Percentiles rank a stretch among this genome's conserved stretches.
These are phyloP conservation scores for Arge pagana DNA, from an alignment of 2,888 invertebrate genomes.

Conservation along the genomic window DNA sequence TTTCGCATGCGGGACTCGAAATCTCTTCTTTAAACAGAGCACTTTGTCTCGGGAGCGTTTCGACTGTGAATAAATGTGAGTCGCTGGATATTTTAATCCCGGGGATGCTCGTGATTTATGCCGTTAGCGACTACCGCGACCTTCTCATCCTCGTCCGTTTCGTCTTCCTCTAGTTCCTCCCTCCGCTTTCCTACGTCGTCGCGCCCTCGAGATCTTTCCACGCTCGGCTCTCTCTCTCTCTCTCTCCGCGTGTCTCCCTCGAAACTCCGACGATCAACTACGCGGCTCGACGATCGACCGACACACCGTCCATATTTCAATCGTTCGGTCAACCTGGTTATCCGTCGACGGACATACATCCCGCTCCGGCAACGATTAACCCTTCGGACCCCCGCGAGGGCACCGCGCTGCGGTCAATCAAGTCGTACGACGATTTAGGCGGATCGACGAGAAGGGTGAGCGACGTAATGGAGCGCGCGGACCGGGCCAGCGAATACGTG, in stretches of 20 bases:
- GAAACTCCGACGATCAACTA: not conserved
- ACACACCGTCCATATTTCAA: slow-evolving; percentile 5
- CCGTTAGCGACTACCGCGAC: slow-evolving; percentile 35
- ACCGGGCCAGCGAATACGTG: too few species aligned
- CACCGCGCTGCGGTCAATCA: too few species aligned
- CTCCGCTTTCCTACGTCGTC: slow-evolving; percentile 14
- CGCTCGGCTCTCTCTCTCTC: slow-evolving; percentile 10
- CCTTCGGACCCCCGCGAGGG: too few species aligned
- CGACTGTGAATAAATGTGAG: slow-evolving; percentile 48
- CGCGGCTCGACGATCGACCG: not conserved
- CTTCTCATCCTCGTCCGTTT: slow-evolving; percentile 25
- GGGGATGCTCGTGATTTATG: slow-evolving; percentile 44
- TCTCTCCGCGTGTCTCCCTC: slow-evolving; percentile 7
- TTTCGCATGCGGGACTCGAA: slow-evolving; percentile 18
- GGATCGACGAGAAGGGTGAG: too few species aligned
- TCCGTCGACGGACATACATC: too few species aligned
- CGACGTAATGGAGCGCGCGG: too few species aligned
- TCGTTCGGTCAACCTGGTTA: slow-evolving; percentile 6
- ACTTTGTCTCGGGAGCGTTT: slow-evolving; percentile 42
- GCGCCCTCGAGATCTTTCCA: not conserved
- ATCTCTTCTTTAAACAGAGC: slow-evolving; percentile 42
- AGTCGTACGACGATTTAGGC: too few species aligned
- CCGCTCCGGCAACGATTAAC: too few species aligned
- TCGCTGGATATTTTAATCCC: slow-evolving; percentile 50
- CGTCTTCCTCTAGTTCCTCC: slow-evolving; percentile 25